A percentile compares a stretch with the other conserved stretches of the same genome.
Conservation (phyloP, 2,797 vertebrate genomes). For the Momotus momota region DNA sequence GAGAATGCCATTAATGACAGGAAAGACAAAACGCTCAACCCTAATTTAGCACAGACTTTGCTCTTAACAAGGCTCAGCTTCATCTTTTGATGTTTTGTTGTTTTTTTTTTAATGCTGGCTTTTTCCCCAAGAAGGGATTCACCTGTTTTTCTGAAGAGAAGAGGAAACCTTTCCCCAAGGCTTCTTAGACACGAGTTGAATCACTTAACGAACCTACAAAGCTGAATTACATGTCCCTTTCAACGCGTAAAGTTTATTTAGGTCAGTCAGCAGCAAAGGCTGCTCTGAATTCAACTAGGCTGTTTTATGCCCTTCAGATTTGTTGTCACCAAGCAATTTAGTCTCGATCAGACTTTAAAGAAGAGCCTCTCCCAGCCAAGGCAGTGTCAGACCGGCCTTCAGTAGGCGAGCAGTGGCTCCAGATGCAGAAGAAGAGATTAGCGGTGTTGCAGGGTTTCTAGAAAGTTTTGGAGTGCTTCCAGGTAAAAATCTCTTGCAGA, state of each 20-base stretch:
- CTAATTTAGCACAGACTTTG: slow-evolving; percentile 61
- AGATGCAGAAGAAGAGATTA: neutral
- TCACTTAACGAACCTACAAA: neutral
- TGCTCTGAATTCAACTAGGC: neutral
- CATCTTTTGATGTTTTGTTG: neutral
- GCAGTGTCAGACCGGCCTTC: neutral
- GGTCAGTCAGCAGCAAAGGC: neutral
- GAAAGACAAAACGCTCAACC: slow-evolving; percentile 50
- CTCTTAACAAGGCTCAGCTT: slow-evolving; percentile 14
- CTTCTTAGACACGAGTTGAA: neutral
- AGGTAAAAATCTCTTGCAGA: neutral
- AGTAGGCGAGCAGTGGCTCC: neutral
- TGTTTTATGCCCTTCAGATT: neutral
- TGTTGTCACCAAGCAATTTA: neutral
- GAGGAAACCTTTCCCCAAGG: neutral
- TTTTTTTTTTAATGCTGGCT: neutral
- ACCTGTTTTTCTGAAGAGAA: neutral
- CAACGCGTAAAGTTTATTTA: neutral
- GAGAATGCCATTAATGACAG: slow-evolving; percentile 71
- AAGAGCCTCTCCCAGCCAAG: neutral
- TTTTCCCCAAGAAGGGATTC: neutral
- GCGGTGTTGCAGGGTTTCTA: neutral
- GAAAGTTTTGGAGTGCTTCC: neutral
- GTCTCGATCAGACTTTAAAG: neutral
- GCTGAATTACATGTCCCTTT: neutral